Percentiles rank a stretch among this genome's conserved stretches.
Evolutionary conservation across 2,888 invertebrate species (phyloP).

Genomic region (Ptilodon capucinus): DNA sequence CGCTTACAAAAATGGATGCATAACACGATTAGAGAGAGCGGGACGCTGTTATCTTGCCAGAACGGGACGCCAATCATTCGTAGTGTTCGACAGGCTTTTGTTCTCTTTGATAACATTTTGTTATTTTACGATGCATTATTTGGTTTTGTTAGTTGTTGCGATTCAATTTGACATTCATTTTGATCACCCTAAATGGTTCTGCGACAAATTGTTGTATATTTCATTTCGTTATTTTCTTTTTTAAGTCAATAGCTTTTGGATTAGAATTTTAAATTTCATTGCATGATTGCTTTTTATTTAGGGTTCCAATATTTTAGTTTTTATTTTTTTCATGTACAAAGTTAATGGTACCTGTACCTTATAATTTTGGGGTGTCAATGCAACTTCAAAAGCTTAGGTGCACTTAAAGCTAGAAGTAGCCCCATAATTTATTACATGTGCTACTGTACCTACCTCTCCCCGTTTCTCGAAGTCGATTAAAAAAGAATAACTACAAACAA

Average conservation of each 20-base stretch:
- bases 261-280: slow-evolving; percentile 21
- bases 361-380: too few species aligned
- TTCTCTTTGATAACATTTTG: slow-evolving; percentile 49
- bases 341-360: too few species aligned
- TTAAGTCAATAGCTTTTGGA: slow-evolving; percentile 18
- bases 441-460: too few species aligned
- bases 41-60: slow-evolving; percentile 40
- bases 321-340: too few species aligned
- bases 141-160: slow-evolving; percentile 41
- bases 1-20: slow-evolving; percentile 86
- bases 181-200: slow-evolving; percentile 28
- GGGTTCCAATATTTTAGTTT: too few species aligned
- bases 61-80: slow-evolving; percentile 34
- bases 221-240: slow-evolving; percentile 26
- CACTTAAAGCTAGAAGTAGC: too few species aligned
- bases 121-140: slow-evolving; percentile 48
- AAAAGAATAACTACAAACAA: not conserved
- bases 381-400: too few species aligned
- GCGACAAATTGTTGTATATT: slow-evolving; percentile 22
- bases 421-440: too few species aligned
- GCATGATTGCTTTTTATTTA: not conserved
- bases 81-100: slow-evolving; percentile 38
- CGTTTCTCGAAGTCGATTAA: too few species aligned
- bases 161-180: slow-evolving; percentile 50
- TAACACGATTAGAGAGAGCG: slow-evolving; percentile 84